Conservation (phyloP, 2,888 invertebrate species). For the Amitus sp. region DNA sequence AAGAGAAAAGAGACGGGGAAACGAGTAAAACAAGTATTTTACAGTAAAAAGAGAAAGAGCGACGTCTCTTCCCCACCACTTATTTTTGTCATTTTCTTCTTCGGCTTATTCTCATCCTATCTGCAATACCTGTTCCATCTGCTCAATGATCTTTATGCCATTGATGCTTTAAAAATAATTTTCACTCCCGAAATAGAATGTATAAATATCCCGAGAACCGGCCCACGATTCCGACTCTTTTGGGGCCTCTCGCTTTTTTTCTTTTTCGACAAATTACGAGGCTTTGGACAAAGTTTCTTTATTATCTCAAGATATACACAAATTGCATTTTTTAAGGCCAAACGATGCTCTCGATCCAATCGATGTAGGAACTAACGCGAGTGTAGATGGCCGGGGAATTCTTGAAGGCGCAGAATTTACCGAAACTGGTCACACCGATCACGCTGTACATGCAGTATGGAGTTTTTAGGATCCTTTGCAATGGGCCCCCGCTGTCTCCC, state of each 20-base stretch:
- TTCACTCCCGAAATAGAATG: not conserved
- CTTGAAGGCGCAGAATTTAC: conserved; percentile 62
- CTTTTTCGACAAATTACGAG: not conserved
- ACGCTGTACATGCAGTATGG: conserved; percentile 64
- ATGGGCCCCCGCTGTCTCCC: conserved; percentile 59
- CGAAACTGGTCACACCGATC: conserved; percentile 66
- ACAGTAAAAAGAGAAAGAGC: conserved; percentile 39
- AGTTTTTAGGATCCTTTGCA: conserved; percentile 51
- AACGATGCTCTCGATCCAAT: conserved; percentile 65
- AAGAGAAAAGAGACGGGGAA: conserved; percentile 36
- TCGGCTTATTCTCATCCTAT: conserved; percentile 22
- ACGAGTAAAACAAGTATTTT: conserved; percentile 39
- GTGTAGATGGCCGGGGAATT: conserved; percentile 65
- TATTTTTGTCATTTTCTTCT: conserved; percentile 16
- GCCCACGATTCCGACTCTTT: too few relatives aligned
- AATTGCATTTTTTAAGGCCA: conserved; percentile 49
- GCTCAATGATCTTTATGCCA: not conserved
- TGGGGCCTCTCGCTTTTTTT: too few relatives aligned
- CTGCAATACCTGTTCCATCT: conserved; percentile 6
- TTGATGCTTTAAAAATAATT: not conserved
- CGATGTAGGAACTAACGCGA: conserved; percentile 59
- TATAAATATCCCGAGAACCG: not conserved
- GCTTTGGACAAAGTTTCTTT: not conserved
- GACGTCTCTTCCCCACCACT: too few relatives aligned
- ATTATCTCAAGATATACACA: not conserved